These are phyloP conservation scores for Tipula helvola DNA, from an alignment of 2,888 invertebrate genomes.

Conservation along the genomic window DNA sequence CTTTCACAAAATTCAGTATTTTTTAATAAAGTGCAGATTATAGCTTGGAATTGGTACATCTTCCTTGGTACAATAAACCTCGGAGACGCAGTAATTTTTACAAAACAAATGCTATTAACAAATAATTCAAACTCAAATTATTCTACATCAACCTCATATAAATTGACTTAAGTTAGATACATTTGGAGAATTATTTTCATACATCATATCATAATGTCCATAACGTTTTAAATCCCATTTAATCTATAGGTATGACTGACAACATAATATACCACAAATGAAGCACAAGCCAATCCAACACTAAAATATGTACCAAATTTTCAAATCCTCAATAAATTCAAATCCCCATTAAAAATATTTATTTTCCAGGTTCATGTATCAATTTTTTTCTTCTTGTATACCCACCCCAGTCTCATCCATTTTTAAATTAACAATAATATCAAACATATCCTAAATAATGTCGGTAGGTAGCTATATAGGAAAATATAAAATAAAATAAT, in stretches of 20 bases:
- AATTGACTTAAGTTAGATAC: no score
- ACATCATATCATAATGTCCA: no score
- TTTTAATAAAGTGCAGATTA: no score
- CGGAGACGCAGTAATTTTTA: no score
- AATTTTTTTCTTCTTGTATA: background rate
- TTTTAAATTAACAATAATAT: background rate
- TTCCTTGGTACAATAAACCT: no score
- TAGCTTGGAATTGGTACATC: no score
- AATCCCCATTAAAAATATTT: background rate
- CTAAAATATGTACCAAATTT: background rate
- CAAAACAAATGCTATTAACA: no score
- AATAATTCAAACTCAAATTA: no score
- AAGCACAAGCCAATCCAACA: background rate
- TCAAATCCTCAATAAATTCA: background rate
- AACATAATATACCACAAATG: background rate
- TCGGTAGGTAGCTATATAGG: background rate
- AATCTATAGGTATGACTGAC: background rate
- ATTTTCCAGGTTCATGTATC: background rate
- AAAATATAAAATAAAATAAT: background rate
- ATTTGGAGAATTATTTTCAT: no score
- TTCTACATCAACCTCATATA: no score
- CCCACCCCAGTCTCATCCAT: background rate
- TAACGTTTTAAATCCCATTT: background rate
- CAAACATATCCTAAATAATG: background rate
- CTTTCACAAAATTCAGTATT: no score